Percentiles rank a stretch among this genome's conserved stretches.
Conservation (phyloP, 2,888 invertebrate species). For the Eremobia ochroleuca region DNA sequence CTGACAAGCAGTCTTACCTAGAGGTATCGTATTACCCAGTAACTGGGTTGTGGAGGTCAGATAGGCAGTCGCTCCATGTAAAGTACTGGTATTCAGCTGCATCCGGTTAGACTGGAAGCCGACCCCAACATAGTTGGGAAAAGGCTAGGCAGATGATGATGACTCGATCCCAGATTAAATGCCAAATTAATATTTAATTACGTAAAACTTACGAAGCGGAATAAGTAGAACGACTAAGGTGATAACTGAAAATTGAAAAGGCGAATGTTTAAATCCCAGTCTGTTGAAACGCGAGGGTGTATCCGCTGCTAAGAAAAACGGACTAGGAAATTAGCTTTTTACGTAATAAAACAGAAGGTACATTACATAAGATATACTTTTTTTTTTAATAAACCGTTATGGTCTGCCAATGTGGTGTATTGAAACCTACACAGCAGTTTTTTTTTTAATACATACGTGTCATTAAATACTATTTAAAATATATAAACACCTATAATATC, state of each 20-base stretch:
- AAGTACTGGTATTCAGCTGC: too few relatives aligned
- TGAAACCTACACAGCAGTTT: not conserved
- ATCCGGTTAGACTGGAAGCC: too few relatives aligned
- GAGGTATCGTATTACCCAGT: too few relatives aligned
- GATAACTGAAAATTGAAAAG: conserved; percentile 30
- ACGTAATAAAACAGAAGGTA: not conserved
- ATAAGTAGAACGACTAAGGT: conserved; percentile 6
- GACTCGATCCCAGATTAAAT: not conserved
- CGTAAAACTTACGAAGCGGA: not conserved
- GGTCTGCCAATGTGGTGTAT: not conserved
- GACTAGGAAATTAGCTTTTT: not conserved
- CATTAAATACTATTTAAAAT: not conserved
- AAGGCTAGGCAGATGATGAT: too few relatives aligned
- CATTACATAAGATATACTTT: not conserved
- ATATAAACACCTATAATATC: not conserved
- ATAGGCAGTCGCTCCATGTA: too few relatives aligned
- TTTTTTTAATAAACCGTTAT: not conserved
- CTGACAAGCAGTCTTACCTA: too few relatives aligned
- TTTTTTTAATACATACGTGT: not conserved
- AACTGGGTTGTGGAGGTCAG: too few relatives aligned
- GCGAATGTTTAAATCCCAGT: conserved; percentile 17
- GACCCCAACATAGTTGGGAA: too few relatives aligned
- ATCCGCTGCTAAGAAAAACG: not conserved
- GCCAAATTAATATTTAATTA: not conserved
- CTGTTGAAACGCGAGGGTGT: conserved; percentile 21